Conservation (phyloP, 1,140 invertebrate species). For the Euwallacea similis region DNA sequence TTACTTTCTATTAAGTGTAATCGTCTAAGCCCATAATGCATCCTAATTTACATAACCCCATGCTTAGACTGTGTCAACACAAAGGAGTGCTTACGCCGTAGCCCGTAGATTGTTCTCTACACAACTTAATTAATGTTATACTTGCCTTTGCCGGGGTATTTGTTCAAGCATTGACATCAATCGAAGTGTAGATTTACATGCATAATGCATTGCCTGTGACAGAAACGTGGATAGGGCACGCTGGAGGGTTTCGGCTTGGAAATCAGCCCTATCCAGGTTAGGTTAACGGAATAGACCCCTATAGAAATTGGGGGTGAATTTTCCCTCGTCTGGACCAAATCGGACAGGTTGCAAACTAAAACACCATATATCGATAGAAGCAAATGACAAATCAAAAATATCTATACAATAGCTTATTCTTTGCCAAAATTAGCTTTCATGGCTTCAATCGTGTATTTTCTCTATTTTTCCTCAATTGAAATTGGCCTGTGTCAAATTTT, state of each 20-base stretch:
- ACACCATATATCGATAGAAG: too few species aligned
- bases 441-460: too few species aligned
- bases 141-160: constrained; percentile 25
- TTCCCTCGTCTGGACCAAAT: too few species aligned
- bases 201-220: constrained; percentile 15
- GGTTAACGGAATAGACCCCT: not conserved
- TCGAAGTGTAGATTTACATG: constrained; percentile 26
- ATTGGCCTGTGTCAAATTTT: too few species aligned
- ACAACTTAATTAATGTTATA: constrained; percentile 30
- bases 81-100: constrained; percentile 24
- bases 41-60: constrained; percentile 18
- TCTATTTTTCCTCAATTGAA: too few species aligned
- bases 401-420: too few species aligned
- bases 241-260: not conserved
- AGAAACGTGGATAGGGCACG: constrained; percentile 2
- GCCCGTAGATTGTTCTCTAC: constrained; percentile 21
- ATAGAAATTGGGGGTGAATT: too few species aligned
- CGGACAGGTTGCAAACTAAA: too few species aligned
- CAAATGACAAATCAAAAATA: too few species aligned
- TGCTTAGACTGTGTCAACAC: constrained; percentile 26
- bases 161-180: constrained; percentile 23
- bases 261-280: not conserved
- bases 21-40: constrained; percentile 22
- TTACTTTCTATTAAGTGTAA: constrained; percentile 14
- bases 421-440: too few species aligned